Conservation (phyloP, 1,140 invertebrate species). For the Campodea augens region DNA sequence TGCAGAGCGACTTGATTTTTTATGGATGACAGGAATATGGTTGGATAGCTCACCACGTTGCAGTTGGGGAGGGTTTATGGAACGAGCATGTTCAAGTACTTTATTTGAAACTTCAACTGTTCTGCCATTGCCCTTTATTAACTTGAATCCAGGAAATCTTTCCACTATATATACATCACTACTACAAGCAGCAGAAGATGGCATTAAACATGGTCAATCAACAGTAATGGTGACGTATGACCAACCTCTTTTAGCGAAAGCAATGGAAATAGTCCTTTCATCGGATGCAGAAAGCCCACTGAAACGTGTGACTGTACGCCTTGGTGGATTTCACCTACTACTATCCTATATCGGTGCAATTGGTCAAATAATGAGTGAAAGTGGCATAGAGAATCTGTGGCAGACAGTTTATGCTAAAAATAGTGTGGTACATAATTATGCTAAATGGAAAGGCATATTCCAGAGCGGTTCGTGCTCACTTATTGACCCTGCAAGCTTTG, state of each 20-base stretch:
- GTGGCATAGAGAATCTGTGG: not conserved
- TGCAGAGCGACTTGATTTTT: not conserved
- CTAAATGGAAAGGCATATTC: not conserved
- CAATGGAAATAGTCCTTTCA: not conserved
- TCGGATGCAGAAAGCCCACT: not conserved
- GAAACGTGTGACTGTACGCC: not conserved
- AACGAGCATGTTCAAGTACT: not conserved
- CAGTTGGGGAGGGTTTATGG: not conserved
- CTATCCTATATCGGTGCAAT: not conserved
- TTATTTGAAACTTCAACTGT: not conserved
- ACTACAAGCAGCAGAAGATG: not conserved
- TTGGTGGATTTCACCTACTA: slow-evolving; percentile 1
- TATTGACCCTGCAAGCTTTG: not conserved
- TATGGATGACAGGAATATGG: not conserved
- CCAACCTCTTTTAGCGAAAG: not conserved
- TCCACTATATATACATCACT: slow-evolving; percentile 5
- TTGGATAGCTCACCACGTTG: not conserved
- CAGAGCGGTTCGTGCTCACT: not conserved
- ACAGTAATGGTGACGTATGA: not conserved
- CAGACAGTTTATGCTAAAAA: not conserved
- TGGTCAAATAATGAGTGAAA: not conserved
- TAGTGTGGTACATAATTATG: not conserved
- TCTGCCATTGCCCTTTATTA: slow-evolving; percentile 4
- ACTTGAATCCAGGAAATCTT: slow-evolving; percentile 3
- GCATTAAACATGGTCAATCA: not conserved